Evolutionary conservation across 2,113 vertebrate genomes (phyloP).

Genomic region (Plecotus auritus): DNA sequence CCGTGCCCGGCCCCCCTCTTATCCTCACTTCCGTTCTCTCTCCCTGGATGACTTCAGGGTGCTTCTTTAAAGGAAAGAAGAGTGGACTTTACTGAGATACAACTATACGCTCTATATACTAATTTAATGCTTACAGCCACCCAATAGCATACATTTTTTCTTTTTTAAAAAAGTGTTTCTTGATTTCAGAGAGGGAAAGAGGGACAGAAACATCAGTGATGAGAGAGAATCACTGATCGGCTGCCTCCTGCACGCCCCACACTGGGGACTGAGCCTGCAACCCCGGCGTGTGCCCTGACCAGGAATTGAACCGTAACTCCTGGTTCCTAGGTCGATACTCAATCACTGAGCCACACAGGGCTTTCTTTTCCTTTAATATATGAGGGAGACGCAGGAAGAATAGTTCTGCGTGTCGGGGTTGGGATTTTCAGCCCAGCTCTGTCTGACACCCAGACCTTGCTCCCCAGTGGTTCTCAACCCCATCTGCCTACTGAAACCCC

Average conservation of each 20-base stretch:
- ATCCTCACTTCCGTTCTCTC: neutral
- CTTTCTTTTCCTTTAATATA: too few relatives aligned
- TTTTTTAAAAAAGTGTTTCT: too few relatives aligned
- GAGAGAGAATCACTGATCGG: too few relatives aligned
- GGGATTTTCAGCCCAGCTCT: neutral
- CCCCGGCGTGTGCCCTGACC: too few relatives aligned
- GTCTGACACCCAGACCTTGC: neutral
- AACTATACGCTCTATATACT: neutral
- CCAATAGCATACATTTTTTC: too few relatives aligned
- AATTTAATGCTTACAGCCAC: neutral
- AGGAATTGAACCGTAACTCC: too few relatives aligned
- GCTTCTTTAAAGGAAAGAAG: neutral
- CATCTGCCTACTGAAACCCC: neutral
- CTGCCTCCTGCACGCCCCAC: too few relatives aligned
- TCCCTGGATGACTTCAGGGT: neutral
- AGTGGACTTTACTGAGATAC: neutral
- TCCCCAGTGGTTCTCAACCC: neutral
- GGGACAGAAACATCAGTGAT: too few relatives aligned
- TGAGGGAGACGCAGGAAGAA: neutral
- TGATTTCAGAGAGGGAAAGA: too few relatives aligned
- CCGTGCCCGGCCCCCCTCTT: rapidly evolving
- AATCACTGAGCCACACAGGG: too few relatives aligned
- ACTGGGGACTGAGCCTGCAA: too few relatives aligned
- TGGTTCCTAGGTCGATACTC: too few relatives aligned
- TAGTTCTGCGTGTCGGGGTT: rapidly evolving